Conservation (phyloP, 2,797 vertebrate genomes). For the Aplochiton taeniatus region DNA sequence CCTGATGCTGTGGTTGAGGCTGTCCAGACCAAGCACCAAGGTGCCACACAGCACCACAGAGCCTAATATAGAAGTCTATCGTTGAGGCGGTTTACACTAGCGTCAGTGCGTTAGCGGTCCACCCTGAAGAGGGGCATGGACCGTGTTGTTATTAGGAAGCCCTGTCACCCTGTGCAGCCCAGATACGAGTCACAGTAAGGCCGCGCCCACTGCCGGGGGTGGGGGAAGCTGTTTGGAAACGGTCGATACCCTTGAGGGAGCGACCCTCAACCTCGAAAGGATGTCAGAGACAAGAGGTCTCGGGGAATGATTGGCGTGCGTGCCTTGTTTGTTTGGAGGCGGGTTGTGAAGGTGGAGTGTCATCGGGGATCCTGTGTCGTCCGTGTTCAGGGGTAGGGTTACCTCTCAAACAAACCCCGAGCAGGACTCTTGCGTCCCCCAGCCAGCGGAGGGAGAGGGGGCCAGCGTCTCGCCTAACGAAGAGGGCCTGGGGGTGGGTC, state of each 20-base stretch:
- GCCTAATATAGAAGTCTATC: slow-evolving; percentile 74
- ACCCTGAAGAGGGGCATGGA: slow-evolving; percentile 4
- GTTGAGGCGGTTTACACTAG: slow-evolving; percentile 38
- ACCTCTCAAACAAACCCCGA: slow-evolving; percentile 60
- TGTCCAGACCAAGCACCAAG: slow-evolving; percentile 59
- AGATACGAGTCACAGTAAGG: slow-evolving; percentile 43
- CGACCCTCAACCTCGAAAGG: background rate
- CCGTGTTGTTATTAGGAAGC: slow-evolving; percentile 33
- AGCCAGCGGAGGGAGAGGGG: slow-evolving; percentile 19
- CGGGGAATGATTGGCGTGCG: slow-evolving; percentile 19
- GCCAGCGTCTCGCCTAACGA: slow-evolving; percentile 49
- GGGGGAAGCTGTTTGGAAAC: slow-evolving; percentile 17
- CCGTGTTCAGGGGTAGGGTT: slow-evolving; percentile 45
- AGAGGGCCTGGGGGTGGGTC: slow-evolving; percentile 38
- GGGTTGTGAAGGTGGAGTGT: slow-evolving; percentile 18
- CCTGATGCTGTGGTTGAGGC: slow-evolving; percentile 71
- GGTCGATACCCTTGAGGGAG: slow-evolving; percentile 13
- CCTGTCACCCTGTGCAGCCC: slow-evolving; percentile 44
- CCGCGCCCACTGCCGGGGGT: slow-evolving; percentile 30
- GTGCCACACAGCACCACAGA: slow-evolving; percentile 47
- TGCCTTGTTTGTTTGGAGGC: slow-evolving; percentile 23
- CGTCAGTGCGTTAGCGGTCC: slow-evolving; percentile 56
- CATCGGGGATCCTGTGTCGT: slow-evolving; percentile 10
- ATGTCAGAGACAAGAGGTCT: slow-evolving; percentile 10
- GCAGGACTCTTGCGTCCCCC: slow-evolving; percentile 54